Evolutionary conservation across 2,113 vertebrate species (phyloP).

Genomic region (Salminus brasiliensis): DNA sequence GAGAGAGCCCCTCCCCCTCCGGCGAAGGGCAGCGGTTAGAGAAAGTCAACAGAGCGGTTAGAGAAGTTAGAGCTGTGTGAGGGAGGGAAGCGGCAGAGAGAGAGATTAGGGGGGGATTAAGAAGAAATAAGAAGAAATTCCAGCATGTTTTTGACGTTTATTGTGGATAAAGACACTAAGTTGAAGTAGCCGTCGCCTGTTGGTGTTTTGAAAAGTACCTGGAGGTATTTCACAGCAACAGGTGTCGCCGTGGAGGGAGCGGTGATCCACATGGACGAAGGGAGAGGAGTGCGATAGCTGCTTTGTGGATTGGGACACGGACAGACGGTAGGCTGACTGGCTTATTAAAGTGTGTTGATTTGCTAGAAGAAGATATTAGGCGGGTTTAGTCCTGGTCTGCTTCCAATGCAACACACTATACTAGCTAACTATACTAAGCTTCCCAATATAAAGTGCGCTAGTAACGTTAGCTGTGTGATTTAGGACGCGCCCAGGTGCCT

Average conservation of each 20-base stretch:
- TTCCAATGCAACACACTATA: not conserved
- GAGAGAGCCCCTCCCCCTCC: constrained; percentile 29
- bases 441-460: not conserved
- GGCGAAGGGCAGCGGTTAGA: not conserved
- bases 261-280: not conserved
- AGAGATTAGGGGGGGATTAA: too few relatives aligned
- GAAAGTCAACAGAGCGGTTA: not conserved
- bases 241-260: not conserved
- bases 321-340: not conserved
- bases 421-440: not conserved
- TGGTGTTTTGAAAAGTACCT: not conserved
- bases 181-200: not conserved
- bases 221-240: not conserved
- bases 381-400: not conserved
- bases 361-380: too few relatives aligned
- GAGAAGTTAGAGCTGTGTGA: not conserved
- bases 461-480: not conserved
- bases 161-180: not conserved
- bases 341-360: not conserved
- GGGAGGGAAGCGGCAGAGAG: not conserved
- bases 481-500: not conserved
- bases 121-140: too few relatives aligned
- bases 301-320: not conserved
- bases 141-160: not conserved
- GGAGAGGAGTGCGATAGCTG: not conserved